Conservation (phyloP, 2,797 vertebrate species). For the Holocentrus rufus region DNA sequence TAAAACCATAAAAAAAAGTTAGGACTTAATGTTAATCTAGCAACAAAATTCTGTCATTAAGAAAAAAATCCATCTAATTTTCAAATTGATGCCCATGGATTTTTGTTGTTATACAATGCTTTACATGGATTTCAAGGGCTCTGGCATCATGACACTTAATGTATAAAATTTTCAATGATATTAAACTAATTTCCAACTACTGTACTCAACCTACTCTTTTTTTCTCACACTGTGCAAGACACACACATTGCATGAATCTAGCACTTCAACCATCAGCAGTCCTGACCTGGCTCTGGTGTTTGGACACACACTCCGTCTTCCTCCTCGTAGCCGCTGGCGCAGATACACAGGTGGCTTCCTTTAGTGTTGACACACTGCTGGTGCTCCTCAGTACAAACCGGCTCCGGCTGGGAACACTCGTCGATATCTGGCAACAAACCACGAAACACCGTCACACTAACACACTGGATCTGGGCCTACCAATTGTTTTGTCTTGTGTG, state of each 20-base stretch:
- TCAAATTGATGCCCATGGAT: no score
- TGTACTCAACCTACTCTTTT: no score
- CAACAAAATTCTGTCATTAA: no score
- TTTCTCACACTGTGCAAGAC: neutral
- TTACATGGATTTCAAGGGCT: neutral
- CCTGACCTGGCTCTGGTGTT: conserved; percentile 55
- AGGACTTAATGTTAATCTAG: neutral
- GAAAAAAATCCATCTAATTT: no score
- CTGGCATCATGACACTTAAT: neutral
- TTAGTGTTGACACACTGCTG: conserved; percentile 88
- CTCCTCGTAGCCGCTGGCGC: conserved; percentile 81
- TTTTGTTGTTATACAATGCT: neutral
- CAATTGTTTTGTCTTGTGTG: neutral
- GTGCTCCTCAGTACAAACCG: conserved; percentile 78
- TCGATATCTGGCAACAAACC: conserved; percentile 83
- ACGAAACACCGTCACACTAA: neutral
- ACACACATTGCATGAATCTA: neutral
- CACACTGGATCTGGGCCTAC: neutral
- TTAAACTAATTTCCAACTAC: no score
- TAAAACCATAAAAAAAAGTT: neutral
- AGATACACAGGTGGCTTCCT: conserved; percentile 88
- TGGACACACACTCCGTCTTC: conserved; percentile 68
- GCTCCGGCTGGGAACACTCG: conserved; percentile 85
- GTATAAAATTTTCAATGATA: no score
- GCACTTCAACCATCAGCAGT: neutral